These are phyloP conservation scores for Unio pictorum DNA, from an alignment of 2,888 invertebrate species.

Conservation along the genomic window DNA sequence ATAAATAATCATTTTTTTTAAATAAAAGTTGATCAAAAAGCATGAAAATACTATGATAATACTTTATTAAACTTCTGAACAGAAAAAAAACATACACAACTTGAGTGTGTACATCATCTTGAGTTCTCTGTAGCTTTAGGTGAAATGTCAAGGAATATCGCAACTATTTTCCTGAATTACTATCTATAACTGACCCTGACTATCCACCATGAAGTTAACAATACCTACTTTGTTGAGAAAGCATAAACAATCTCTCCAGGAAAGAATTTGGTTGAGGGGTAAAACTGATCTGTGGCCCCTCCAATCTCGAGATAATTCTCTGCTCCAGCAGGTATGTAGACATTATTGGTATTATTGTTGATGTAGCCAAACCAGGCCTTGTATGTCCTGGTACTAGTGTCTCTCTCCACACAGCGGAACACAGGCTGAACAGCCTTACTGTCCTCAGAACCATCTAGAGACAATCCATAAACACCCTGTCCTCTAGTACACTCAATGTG, in stretches of 20 bases:
- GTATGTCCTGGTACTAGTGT: constrained; percentile 10
- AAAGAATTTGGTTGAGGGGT: constrained; percentile 36
- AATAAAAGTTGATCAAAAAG: too few relatives aligned
- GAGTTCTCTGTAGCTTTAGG: too few relatives aligned
- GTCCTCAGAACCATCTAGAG: constrained; percentile 28
- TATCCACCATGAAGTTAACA: too few relatives aligned
- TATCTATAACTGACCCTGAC: too few relatives aligned
- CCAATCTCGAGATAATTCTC: constrained; percentile 32
- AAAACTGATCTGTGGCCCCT: not conserved
- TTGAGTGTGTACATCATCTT: too few relatives aligned
- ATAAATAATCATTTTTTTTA: too few relatives aligned
- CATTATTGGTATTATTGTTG: constrained; percentile 49
- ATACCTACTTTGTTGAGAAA: constrained; percentile 27
- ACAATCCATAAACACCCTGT: constrained; percentile 47
- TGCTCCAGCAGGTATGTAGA: constrained; percentile 36
- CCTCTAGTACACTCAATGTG: constrained; percentile 43
- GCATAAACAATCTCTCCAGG: constrained; percentile 36
- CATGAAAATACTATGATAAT: too few relatives aligned
- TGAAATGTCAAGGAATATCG: too few relatives aligned
- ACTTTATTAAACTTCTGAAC: too few relatives aligned
- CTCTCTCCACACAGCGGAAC: constrained; percentile 36
- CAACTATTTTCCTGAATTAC: too few relatives aligned
- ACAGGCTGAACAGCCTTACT: constrained; percentile 26
- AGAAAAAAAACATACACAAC: too few relatives aligned
- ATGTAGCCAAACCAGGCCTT: constrained; percentile 56